Base-by-base conservation (phyloP, 2,797 vertebrate genomes). In the Cirrhinus mrigala region DNA sequence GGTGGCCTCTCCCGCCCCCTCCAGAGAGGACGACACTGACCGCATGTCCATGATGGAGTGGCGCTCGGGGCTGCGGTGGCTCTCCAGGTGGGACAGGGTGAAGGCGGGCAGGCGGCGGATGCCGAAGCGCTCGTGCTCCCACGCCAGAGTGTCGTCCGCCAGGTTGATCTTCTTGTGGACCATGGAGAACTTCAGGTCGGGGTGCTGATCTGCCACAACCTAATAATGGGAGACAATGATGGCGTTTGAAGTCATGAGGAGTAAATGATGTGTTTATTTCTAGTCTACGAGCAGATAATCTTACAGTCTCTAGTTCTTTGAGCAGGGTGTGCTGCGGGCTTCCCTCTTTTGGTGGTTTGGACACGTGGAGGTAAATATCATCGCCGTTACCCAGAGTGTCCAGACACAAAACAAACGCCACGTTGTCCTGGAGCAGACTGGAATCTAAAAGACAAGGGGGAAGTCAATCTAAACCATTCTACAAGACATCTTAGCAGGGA, bases 151-250 rank as follows among this genome's bases (percentile, higher is more conserved):
- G 91, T 99, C 98, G 3, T 99, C 98, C 0, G 98, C 98, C 91
- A 99, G 92, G 94, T 99, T 99, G 90, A 99, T 99, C 91, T 99
- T 99, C 94, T 99, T 99, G 93, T 99, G 98, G 85, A 99, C 96
- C 98, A 99, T 99, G 80, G 98, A 98, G 90, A 99, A 99, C 91
- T 95, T 97, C 56, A 99, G 94, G 79, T 97, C 97, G 0, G 97
- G 96, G 91, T 97, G 97, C 92, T 99, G 98, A 90, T 91, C 95
- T 0, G 92, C 50, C 0, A 95, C 91, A 86, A 99, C 96, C 98
- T 99, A 92, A 68, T 1, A 52, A 33, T 10, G 20, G n/a, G 37
- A 81, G 37, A 54, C 14, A 22, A 14, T 3, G 29, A 18, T 24
- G 44, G n/a, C 1, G 1, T 40, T 7, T 46, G 2, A 44, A 0